These are phyloP conservation scores for Nettapus auritus DNA, from an alignment of 2,113 vertebrate genomes.

Conservation along the genomic window DNA sequence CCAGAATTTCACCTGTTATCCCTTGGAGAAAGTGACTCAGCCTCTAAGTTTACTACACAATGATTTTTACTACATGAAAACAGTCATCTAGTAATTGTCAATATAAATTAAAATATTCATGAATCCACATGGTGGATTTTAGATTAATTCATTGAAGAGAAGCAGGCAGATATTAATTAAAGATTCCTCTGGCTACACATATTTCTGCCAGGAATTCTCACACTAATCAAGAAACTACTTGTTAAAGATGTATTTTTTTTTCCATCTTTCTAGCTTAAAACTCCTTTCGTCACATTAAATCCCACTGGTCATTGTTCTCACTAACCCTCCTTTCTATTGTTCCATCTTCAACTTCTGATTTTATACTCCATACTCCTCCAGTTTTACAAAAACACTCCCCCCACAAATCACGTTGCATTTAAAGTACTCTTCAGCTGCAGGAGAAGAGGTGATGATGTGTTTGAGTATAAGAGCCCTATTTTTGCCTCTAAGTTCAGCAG, in stretches of 20 bases:
- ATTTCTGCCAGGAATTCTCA: background rate
- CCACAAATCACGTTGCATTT: background rate
- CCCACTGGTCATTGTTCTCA: background rate
- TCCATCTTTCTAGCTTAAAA: background rate
- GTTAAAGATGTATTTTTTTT: background rate
- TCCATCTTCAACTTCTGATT: background rate
- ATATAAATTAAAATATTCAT: background rate
- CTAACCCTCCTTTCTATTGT: background rate
- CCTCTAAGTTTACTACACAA: background rate
- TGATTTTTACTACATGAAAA: slow-evolving; percentile 32
- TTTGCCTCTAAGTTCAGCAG: slow-evolving; percentile 17
- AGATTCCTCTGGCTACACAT: background rate
- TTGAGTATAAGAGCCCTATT: background rate
- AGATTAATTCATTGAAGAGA: background rate
- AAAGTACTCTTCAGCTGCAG: background rate
- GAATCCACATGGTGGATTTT: background rate
- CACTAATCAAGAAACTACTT: background rate
- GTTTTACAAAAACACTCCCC: background rate
- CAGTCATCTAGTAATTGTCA: background rate
- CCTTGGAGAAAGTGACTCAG: background rate
- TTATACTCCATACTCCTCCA: background rate
- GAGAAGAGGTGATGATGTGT: background rate
- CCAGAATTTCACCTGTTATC: slow-evolving; percentile 21
- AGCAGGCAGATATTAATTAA: slow-evolving; percentile 18
- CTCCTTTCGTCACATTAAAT: background rate